A percentile compares a stretch with the other conserved stretches of the same genome.
Evolutionary conservation across 2,797 vertebrate species (phyloP).

Genomic region (Lindbergichthys nudifrons): DNA sequence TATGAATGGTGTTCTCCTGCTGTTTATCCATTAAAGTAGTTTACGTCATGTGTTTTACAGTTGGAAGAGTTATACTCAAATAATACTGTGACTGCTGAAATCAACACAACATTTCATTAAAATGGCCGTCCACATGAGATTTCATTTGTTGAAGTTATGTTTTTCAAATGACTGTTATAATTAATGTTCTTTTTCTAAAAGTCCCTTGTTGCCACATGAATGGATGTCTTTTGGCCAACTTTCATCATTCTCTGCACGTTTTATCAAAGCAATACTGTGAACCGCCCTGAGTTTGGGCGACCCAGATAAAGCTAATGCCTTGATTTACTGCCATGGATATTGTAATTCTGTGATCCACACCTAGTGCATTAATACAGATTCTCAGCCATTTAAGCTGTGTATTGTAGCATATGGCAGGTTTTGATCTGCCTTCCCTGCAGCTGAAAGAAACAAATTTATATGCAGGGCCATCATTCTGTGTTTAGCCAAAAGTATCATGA

Average conservation of each 20-base stretch:
- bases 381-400: slow-evolving; percentile 56
- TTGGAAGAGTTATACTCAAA: not conserved
- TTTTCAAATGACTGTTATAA: slow-evolving; percentile 35
- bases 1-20: slow-evolving; percentile 11
- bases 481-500: slow-evolving; percentile 69
- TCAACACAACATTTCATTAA: slow-evolving; percentile 35
- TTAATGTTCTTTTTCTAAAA: slow-evolving; percentile 32
- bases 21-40: slow-evolving; percentile 20
- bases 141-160: slow-evolving; percentile 30
- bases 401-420: slow-evolving; percentile 70
- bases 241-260: slow-evolving; percentile 41
- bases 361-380: slow-evolving; percentile 52
- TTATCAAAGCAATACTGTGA: slow-evolving; percentile 43
- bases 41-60: slow-evolving; percentile 8
- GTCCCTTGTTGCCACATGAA: slow-evolving; percentile 9
- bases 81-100: slow-evolving; percentile 7
- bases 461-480: slow-evolving; percentile 60
- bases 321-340: slow-evolving; percentile 54
- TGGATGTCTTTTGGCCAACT: slow-evolving; percentile 30
- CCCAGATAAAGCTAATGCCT: slow-evolving; percentile 51
- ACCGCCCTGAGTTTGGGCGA: slow-evolving; percentile 39
- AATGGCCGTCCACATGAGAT: slow-evolving; percentile 21
- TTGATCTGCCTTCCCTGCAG: slow-evolving; percentile 65
- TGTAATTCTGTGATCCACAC: slow-evolving; percentile 58
- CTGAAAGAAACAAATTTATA: slow-evolving; percentile 63